A percentile compares a stretch with the other conserved stretches of the same genome.
Evolutionary conservation across 2,797 vertebrate species (phyloP).

Genomic region (Takifugu ocellatus): DNA sequence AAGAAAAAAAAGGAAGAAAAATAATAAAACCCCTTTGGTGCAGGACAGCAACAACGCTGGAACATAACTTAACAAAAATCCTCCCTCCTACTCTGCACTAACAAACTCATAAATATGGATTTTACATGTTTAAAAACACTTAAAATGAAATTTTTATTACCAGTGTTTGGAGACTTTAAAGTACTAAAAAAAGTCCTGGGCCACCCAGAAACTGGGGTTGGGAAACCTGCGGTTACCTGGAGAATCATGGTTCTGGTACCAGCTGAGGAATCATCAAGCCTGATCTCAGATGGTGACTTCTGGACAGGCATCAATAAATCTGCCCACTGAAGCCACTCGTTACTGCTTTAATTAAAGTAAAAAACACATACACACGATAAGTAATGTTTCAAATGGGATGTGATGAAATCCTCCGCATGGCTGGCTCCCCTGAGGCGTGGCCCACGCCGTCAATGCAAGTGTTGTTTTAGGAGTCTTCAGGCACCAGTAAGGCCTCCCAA

Average conservation of each 20-base stretch:
- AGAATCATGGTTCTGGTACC: slow-evolving; percentile 22
- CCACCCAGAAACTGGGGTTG: slow-evolving; percentile 7
- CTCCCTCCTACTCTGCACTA: slow-evolving; percentile 41
- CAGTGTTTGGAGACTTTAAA: slow-evolving; percentile 60
- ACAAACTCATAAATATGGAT: slow-evolving; percentile 66
- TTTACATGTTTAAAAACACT: slow-evolving; percentile 40
- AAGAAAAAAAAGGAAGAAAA: slow-evolving; percentile 12
- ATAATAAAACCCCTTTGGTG: slow-evolving; percentile 40
- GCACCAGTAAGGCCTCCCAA: slow-evolving; percentile 44
- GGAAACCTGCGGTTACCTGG: slow-evolving; percentile 13
- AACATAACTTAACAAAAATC: slow-evolving; percentile 54
- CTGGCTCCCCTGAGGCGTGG: slow-evolving; percentile 33
- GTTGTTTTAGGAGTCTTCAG: slow-evolving; percentile 42
- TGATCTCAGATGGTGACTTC: slow-evolving; percentile 9
- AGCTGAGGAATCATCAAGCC: slow-evolving; percentile 9
- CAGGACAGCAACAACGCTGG: slow-evolving; percentile 44
- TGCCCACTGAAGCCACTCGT: neutral
- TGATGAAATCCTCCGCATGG: slow-evolving; percentile 45
- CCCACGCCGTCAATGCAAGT: slow-evolving; percentile 30
- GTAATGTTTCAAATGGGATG: slow-evolving; percentile 56
- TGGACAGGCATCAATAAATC: neutral
- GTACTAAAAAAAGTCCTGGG: slow-evolving; percentile 40
- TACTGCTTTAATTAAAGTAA: slow-evolving; percentile 21
- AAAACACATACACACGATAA: slow-evolving; percentile 35
- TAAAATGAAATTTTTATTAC: slow-evolving; percentile 59